Base-by-base conservation (phyloP, 2,113 vertebrate genomes). In the Sinosuthora webbiana region DNA sequence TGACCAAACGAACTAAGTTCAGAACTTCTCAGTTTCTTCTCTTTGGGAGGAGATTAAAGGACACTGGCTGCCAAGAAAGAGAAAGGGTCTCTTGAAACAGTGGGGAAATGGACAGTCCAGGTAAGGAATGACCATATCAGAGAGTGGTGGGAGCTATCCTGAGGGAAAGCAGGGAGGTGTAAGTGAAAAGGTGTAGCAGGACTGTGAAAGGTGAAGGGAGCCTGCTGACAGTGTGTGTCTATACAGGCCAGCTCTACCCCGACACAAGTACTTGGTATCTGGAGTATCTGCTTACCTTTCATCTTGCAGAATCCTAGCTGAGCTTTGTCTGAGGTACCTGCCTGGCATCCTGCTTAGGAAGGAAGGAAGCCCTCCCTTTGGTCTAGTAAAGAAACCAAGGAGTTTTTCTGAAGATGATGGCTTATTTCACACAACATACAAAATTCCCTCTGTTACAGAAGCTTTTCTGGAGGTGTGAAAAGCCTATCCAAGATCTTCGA, bases 1-100 rank as follows among this genome's bases (percentile, higher is more conserved):
- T 37, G 39, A 86, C 35, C 5, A 0, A 90, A 64, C 0, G 1
- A 76, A 44, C 15, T 21, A 52, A 42, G 0, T 39, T 39, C 37
- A 39, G 37, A 39, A 3, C 20, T 71, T 41, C 68, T 52, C 28
- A 12, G 23, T 37, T 83, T 42, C 59, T 65, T 37, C 22, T 41
- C 57, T 81, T 57, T 25, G 47, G 49, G 52, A 86, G 56, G 56
- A 7, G 16, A 50, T 21, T 56, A 35, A 30, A 78, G 41, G 33
- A 56, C 42, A n/a, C 30, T 45, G 39, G 42, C 44, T 56, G 56
- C 35, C 30, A 67, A 56, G 47, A 77, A 83, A 77, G 27, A 33
- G 13, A 18, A 11, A 44, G 9, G 9, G 52, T 53, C 16, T 68
- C 81, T 57, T 78, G 21, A 80, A 89, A 62, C 10, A 75, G 5